These are phyloP conservation scores for Amblyopsis hoosieri DNA, from an alignment of 2,797 vertebrate genomes.

Conservation along the genomic window DNA sequence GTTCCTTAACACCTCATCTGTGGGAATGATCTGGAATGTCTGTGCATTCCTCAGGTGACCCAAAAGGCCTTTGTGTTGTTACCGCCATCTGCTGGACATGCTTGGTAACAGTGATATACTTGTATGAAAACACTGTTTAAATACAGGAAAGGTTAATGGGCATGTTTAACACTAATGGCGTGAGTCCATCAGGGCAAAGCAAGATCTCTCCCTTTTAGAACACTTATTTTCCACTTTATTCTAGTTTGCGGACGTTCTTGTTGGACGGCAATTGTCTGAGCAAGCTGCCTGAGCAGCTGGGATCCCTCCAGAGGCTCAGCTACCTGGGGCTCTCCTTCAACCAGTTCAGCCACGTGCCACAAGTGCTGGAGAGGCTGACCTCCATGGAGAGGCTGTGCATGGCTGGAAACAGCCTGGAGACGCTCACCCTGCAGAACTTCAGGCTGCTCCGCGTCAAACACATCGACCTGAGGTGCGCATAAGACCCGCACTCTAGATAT, in stretches of 20 bases:
- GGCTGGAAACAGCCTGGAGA: conserved; percentile 90
- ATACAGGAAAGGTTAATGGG: neutral
- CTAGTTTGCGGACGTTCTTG: conserved; percentile 93
- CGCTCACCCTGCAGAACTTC: conserved; percentile 83
- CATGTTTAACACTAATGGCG: neutral
- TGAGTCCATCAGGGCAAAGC: neutral
- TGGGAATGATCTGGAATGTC: conserved; percentile 62
- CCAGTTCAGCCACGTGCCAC: conserved; percentile 88
- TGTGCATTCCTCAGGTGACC: conserved; percentile 66
- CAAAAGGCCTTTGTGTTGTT: conserved; percentile 38
- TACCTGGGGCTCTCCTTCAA: conserved; percentile 96
- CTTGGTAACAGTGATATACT: neutral
- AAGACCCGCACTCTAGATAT: too few relatives aligned
- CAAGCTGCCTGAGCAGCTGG: conserved; percentile 88
- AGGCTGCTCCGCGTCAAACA: conserved; percentile 90
- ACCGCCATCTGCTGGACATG: conserved; percentile 67
- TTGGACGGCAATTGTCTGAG: conserved; percentile 94
- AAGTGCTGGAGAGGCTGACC: conserved; percentile 86
- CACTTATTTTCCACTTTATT: neutral
- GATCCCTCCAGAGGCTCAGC: conserved; percentile 85
- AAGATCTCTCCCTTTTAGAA: neutral
- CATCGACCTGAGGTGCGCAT: conserved; percentile 88
- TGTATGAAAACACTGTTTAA: neutral
- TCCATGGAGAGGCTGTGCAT: conserved; percentile 94
- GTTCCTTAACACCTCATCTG: conserved; percentile 44